Evolutionary conservation across 2,888 invertebrate species (phyloP), one percentile per base, ranked within the genome.

Genomic region (Lobophora halterata): DNA sequence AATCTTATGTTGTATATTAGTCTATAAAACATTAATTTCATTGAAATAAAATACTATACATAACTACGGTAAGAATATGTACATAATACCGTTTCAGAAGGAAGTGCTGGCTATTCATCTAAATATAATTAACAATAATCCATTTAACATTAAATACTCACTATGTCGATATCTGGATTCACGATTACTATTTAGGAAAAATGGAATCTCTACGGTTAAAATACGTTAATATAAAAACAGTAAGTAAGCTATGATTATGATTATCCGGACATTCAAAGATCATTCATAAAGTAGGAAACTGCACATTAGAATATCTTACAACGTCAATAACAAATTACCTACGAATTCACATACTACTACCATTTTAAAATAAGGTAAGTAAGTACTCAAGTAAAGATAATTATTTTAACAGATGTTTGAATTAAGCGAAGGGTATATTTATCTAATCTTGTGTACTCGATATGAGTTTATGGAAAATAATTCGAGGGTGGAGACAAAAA

Each of bases 11-110:
- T 82, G 85, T 87, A 86, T 86, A 87, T 86, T 86, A 86, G 79
- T 87, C 86, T 87, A 85, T 86, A 86, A 86, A 87, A 86, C 87
- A 87, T 86, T 86, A 85, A 86, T 86, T 85, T 83, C 86, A 82
- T 77, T 75, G 85, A 86, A 87, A 86, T 87, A 86, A 83, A 83
- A 83, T 85, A 81, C 81, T 86, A 83, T 87, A 86, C 85, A 86
- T 82, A 83, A 81, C 83, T 85, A 85, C 76, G 71, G 64, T 81
- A 80, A 74, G 73, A 78, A 73, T 86, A 87, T 87, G 79, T 87
- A 87, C 86, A 85, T 81, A 85, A 85, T 85, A 87, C 85, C 85
- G 77, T 79, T 74, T 78, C 77, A 72, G 67, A 68, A 66, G 68
- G 74, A 73, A 74, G 71, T 70, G 65, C 72, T 72, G 73, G 71